Evolutionary conservation across 2,797 vertebrate genomes (phyloP).

Genomic region (Cryptoblepharus egeriae): DNA sequence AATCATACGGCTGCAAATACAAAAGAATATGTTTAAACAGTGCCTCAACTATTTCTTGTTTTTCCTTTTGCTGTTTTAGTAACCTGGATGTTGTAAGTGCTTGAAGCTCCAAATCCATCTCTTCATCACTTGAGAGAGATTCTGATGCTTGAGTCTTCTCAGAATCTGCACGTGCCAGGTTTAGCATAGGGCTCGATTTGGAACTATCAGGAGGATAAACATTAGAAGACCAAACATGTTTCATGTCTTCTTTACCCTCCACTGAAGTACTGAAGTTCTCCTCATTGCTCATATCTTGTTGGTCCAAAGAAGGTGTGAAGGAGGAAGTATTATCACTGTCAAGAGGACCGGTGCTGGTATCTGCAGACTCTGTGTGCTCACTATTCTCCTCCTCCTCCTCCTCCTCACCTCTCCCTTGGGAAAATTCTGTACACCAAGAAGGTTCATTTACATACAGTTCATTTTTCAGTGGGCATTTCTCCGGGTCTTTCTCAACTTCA

Average conservation of each 20-base stretch:
- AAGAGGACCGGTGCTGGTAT: conserved; percentile 84
- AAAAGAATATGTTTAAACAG: conserved; percentile 92
- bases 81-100: conserved; percentile 82
- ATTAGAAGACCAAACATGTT: not conserved
- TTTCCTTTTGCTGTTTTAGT: conserved; percentile 86
- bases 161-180: conserved; percentile 83
- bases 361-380: conserved; percentile 93
- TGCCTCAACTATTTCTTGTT: conserved; percentile 85
- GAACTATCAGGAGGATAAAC: conserved; percentile 61
- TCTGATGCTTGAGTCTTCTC: conserved; percentile 93
- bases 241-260: conserved; percentile 46
- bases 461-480: conserved; percentile 49
- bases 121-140: conserved; percentile 95
- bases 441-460: conserved; percentile 71
- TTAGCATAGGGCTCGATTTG: conserved; percentile 33
- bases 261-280: conserved; percentile 67
- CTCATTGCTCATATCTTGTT: conserved; percentile 65
- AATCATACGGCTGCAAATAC: conserved; percentile 89
- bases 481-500: conserved; percentile 86
- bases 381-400: conserved; percentile 81
- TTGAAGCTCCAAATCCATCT: conserved; percentile 88
- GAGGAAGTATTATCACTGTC: conserved; percentile 92
- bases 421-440: conserved; percentile 59
- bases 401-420: conserved; percentile 61
- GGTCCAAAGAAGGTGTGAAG: conserved; percentile 81